A percentile compares a stretch with the other conserved stretches of the same genome.
Conservation (phyloP, 2,888 invertebrate species). For the Phaonia tiefii region DNA sequence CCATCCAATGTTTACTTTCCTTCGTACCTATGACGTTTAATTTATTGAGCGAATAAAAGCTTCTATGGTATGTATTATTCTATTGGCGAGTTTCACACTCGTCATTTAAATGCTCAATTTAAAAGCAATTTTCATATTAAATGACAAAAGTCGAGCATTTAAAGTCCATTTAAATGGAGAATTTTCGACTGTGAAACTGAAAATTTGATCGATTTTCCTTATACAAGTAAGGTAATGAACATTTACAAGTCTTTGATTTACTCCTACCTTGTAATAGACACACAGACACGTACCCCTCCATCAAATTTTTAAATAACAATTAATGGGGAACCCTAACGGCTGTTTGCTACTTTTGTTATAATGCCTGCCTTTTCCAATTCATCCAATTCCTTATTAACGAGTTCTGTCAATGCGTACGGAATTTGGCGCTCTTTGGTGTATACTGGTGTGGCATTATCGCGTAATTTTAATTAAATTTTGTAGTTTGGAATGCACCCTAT, state of each 20-base stretch:
- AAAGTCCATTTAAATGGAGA: no score
- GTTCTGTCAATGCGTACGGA: slow-evolving; percentile 44
- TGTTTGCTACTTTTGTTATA: slow-evolving; percentile 35
- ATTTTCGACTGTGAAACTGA: no score
- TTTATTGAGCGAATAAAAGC: no score
- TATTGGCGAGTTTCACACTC: no score
- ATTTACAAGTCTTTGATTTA: slow-evolving; percentile 31
- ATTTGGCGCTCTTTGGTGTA: slow-evolving; percentile 49
- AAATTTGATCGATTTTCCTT: slow-evolving; percentile 40
- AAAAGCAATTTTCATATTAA: no score
- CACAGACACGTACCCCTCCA: slow-evolving; percentile 33
- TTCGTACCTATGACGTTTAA: no score
- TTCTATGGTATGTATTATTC: no score
- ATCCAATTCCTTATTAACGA: slow-evolving; percentile 24
- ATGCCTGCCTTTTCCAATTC: slow-evolving; percentile 33
- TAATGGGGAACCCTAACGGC: slow-evolving; percentile 41
- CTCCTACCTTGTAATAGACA: slow-evolving; percentile 38
- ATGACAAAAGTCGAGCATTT: no score
- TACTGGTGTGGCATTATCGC: slow-evolving; percentile 30
- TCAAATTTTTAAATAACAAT: slow-evolving; percentile 38
- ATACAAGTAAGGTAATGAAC: slow-evolving; percentile 36
- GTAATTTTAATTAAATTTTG: slow-evolving; percentile 26
- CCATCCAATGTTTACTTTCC: no score
- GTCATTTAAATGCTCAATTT: no score
- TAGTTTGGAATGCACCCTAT: slow-evolving; percentile 43